Percentiles rank a stretch among this genome's conserved stretches.
These are phyloP conservation scores for Ricordea florida DNA, from an alignment of 92 coral and sea anemone genomes.

Conservation along the genomic window DNA sequence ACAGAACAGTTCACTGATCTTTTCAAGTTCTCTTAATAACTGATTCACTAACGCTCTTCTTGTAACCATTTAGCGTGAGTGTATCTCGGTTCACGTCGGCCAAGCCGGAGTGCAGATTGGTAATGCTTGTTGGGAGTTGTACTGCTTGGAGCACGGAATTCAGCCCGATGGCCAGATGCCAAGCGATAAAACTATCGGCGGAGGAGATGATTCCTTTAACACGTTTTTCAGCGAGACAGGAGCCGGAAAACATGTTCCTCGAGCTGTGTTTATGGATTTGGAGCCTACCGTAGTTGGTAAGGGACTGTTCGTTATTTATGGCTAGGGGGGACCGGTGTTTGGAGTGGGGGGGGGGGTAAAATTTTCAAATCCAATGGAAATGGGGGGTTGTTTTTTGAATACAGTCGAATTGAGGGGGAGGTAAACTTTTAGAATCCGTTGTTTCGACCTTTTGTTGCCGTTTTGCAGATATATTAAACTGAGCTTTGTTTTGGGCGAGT, in stretches of 20 bases:
- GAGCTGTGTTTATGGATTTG: constrained; percentile 93
- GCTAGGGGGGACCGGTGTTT: too few species aligned
- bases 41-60: not conserved
- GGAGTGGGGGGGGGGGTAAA: too few species aligned
- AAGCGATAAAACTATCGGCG: constrained; percentile 71
- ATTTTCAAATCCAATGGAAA: too few species aligned
- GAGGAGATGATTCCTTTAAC: constrained; percentile 92
- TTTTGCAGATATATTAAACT: too few species aligned
- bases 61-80: constrained; percentile 88
- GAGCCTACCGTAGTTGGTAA: constrained; percentile 96
- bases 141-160: constrained; percentile 96
- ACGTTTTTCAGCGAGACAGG: constrained; percentile 98
- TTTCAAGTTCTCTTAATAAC: too few species aligned
- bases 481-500: too few species aligned
- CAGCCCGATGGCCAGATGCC: constrained; percentile 94
- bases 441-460: too few species aligned
- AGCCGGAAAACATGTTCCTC: constrained; percentile 93
- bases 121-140: constrained; percentile 97
- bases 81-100: constrained; percentile 94
- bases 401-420: too few species aligned
- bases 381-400: too few species aligned
- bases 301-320: too few species aligned
- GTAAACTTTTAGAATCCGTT: too few species aligned
- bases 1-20: too few species aligned
- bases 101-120: constrained; percentile 97